Conservation (phyloP, 2,888 invertebrate species). For the Drosophila aldrichi region DNA sequence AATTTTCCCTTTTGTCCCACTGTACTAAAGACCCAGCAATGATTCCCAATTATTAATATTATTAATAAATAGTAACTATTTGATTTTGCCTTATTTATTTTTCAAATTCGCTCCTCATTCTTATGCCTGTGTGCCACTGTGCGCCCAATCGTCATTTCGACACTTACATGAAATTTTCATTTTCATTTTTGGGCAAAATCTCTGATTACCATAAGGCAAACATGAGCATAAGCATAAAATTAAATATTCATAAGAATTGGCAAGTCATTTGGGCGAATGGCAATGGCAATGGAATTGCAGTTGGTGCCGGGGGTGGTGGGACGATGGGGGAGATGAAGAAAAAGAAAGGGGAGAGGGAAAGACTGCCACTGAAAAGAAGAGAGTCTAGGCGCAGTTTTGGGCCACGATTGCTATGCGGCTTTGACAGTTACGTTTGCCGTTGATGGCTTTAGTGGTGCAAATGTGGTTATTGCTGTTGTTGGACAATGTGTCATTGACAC, state of each 20-base stretch:
- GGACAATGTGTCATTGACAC: constrained; percentile 58
- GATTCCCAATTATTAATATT: no score
- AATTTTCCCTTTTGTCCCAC: background rate
- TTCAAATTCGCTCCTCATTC: background rate
- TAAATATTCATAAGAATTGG: constrained; percentile 75
- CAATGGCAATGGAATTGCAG: constrained; percentile 42
- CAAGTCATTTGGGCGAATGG: constrained; percentile 62
- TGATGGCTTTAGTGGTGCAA: constrained; percentile 22
- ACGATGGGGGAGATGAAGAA: background rate
- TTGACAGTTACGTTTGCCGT: constrained; percentile 19
- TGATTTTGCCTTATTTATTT: background rate
- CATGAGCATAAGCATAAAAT: constrained; percentile 77
- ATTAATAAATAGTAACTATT: no score
- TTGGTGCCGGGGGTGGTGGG: background rate
- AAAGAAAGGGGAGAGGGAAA: background rate
- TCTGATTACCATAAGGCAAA: constrained; percentile 78
- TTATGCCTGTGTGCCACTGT: constrained; percentile 28
- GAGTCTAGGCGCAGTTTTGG: constrained; percentile 34
- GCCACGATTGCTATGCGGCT: constrained; percentile 31
- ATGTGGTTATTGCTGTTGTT: constrained; percentile 26
- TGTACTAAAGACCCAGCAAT: background rate
- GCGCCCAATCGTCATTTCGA: constrained; percentile 13
- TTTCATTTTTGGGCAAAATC: constrained; percentile 67
- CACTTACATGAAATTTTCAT: constrained; percentile 54
- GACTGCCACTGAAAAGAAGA: constrained; percentile 11